Evolutionary conservation across 2,797 vertebrate species (phyloP).

Genomic region (Thunnus albacares): DNA sequence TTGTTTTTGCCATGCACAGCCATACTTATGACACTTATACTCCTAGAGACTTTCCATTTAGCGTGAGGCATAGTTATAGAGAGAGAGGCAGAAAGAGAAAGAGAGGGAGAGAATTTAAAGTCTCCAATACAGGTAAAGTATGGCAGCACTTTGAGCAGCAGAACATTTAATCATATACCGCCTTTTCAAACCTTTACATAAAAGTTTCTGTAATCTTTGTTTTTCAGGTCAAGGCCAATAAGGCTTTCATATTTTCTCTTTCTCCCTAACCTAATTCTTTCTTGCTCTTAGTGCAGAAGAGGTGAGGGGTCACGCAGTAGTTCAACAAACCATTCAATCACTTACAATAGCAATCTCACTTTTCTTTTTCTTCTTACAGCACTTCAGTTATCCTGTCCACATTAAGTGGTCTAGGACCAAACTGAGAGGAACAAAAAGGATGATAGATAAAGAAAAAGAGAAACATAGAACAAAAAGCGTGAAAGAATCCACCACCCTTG

Average conservation of each 20-base stretch:
- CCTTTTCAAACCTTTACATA: conserved; percentile 41
- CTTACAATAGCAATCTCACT: conserved; percentile 41
- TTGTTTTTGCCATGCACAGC: conserved; percentile 74
- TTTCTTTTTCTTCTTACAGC: conserved; percentile 1
- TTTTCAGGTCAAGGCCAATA: conserved; percentile 46
- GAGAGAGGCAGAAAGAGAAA: conserved; percentile 15
- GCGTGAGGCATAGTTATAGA: conserved; percentile 22
- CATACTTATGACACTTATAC: conserved; percentile 68
- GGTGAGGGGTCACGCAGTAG: conserved; percentile 33
- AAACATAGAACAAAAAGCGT: background rate
- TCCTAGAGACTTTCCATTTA: conserved; percentile 49
- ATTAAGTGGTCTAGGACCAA: conserved; percentile 11
- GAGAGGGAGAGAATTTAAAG: conserved; percentile 30
- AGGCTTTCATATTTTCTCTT: conserved; percentile 50
- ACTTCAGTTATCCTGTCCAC: conserved; percentile 19
- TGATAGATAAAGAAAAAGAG: background rate
- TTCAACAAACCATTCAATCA: conserved; percentile 51
- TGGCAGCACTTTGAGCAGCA: background rate
- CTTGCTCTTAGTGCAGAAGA: conserved; percentile 22
- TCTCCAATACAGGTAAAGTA: conserved; percentile 19
- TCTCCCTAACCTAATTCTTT: conserved; percentile 30
- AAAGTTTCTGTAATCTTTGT: conserved; percentile 28
- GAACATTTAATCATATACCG: conserved; percentile 38
- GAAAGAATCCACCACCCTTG: background rate
- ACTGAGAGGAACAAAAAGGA: conserved; percentile 25